Percentiles rank a stretch among this genome's conserved stretches.
phyloP scores from a whole-genome alignment of 2,797 vertebrate genomes.

The Buphagus erythrorhynchus region DNA sequence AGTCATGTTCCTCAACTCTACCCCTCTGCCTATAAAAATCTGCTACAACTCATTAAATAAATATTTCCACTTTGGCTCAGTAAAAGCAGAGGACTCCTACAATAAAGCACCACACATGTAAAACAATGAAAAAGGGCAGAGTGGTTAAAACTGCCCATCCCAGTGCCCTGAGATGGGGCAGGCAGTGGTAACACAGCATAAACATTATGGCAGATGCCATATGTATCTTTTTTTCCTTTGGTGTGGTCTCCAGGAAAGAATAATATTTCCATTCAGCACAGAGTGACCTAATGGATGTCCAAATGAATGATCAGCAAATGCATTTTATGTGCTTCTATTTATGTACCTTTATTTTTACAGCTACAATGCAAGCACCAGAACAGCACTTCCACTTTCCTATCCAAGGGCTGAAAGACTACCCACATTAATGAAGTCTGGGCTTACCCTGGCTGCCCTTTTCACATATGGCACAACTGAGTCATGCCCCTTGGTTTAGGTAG shows the following conservation, averaged over 20 bases:
- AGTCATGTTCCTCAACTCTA: conserved; percentile 10
- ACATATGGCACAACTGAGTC: conserved; percentile 43
- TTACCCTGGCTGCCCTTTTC: not conserved
- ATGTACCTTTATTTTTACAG: conserved; percentile 21
- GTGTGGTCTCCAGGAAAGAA: conserved; percentile 1
- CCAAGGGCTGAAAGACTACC: conserved; percentile 2
- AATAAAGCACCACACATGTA: not conserved
- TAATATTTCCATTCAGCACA: conserved; percentile 4
- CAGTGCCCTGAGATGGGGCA: not conserved
- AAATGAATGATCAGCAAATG: conserved; percentile 31
- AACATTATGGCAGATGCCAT: not conserved
- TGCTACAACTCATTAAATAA: conserved; percentile 14
- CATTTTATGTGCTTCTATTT: conserved; percentile 14
- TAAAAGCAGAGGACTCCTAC: not conserved
- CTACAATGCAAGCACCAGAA: conserved; percentile 13
- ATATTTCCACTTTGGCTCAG: not conserved
- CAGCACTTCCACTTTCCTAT: conserved; percentile 9
- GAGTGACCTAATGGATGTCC: conserved; percentile 10
- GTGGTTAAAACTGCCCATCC: not conserved
- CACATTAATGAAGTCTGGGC: not conserved
- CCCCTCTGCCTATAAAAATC: not conserved
- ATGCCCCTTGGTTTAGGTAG: not conserved
- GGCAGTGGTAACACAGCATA: not conserved
- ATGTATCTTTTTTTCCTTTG: not conserved
- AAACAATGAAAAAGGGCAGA: not conserved